Evolutionary conservation across 2,888 invertebrate genomes (phyloP), one percentile per base, ranked within the genome.

Genomic region (Arrhopalites spinosus): DNA sequence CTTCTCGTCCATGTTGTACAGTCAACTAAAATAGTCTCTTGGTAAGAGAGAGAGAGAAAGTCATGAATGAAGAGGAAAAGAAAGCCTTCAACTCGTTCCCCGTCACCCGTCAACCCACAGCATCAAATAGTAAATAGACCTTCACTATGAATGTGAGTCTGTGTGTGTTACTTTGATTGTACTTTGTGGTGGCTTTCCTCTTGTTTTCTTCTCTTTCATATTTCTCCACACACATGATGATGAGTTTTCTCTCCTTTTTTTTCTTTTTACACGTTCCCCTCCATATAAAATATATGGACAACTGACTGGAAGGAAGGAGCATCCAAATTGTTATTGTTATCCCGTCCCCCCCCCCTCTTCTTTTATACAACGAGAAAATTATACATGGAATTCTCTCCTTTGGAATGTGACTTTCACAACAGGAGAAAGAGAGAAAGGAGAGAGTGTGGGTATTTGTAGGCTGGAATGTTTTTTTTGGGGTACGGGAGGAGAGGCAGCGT

Each of bases 391-490:
- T 36, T 36, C 36, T 36, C 36, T 36, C 3, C 3, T n/a, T 7
- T 36, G 36, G 36, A 36, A 36, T 36, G 36, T 36, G 36, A 36
- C 36, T 36, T 11, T 36, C 11, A 36, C 36, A 36, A 36, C 5
- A 11, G 50, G 15, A 50, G 3, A 15, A 2, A 50, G 50, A 11
- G 15, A 2, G 50, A 8, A 15, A 11, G 15, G 3, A 15, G 3
- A 17, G 50, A 50, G 15, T 50, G 50, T 50, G 50, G 50, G 20
- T 50, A 20, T 20, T 50, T 50, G 50, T 50, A 20, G 7, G n/a
- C 13, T 53, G 53, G 53, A 53, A 53, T 53, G 53, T 53, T 53
- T 53, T 53, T 53, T 53, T 53, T 53, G 7, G 53, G n/a, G 8
- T 53, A 53, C 7, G 20, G 53, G 8, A n/a, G 53, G 69, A 36